Base-by-base conservation (phyloP, 2,888 invertebrate genomes). In the Ochropleura leucogaster region DNA sequence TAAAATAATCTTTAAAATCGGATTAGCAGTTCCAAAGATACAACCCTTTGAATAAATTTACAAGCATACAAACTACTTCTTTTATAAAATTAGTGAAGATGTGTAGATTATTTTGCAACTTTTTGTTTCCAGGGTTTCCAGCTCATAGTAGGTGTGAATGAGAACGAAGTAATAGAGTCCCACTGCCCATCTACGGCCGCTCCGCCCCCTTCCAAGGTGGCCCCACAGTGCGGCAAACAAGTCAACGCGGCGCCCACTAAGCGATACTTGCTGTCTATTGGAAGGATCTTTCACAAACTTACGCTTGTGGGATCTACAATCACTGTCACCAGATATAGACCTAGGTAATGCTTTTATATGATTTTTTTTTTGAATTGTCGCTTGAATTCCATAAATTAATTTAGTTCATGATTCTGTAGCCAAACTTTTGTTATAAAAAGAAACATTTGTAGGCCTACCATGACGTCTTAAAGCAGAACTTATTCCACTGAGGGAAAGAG, bases 241-340 rank as follows among this genome's bases (percentile, higher is more conserved):
- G 65, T 83, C 6, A 92, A 93, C 78, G 87, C 90, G 3, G 92
- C 95, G 7, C 92, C 94, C 0, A 97, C 97, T 18, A 98, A 98
- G 90, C 98, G 98, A 86, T 99, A 98, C 94, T 97, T 98, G 74
- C 96, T 99, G 63, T 99, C 99, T 77, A 99, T 99, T 87, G 99
- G 99, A 4, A 97, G 99, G 82, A 98, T 99, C 90, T 99, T 99
- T 95, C 99, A 99, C 92, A 98, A 98, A 90, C 97, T 99, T 83
- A 98, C 98, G 0, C 95, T 99, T 0, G 97, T 97, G 67, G 99
- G 98, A 40, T 98, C 98, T 79, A 98, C 98, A n/a, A 99, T 99
- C 88, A 98, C 98, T 4, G 99, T 99, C 10, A 99, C 99, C 0
- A 97, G 99, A 91, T 99, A 99, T 92, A 97, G 99, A 89, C 99